Conservation (phyloP, 2,797 vertebrate species). For the Eidolon dupreanum region DNA sequence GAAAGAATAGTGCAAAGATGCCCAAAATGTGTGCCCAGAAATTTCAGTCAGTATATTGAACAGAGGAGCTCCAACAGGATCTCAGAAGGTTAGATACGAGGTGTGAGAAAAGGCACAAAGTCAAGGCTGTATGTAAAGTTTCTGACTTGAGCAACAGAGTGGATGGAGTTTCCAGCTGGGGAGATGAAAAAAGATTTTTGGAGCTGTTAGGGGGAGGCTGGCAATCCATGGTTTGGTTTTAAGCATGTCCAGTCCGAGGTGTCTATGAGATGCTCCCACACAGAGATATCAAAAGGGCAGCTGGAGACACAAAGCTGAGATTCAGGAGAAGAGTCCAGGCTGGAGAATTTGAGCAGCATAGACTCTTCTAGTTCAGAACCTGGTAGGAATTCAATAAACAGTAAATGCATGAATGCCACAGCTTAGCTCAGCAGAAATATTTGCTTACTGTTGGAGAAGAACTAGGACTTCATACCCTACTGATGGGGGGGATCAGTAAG, state of each 20-base stretch:
- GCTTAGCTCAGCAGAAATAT: neutral
- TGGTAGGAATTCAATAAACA: neutral
- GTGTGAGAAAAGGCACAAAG: neutral
- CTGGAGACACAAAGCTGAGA: accelerated
- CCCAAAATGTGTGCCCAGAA: neutral
- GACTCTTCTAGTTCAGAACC: neutral
- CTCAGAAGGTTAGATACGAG: accelerated
- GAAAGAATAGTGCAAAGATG: too few relatives aligned
- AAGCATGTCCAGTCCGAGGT: neutral
- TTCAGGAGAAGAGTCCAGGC: neutral
- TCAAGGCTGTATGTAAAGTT: neutral
- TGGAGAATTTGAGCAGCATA: accelerated
- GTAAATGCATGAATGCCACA: accelerated
- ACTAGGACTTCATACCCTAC: neutral
- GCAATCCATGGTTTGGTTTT: neutral
- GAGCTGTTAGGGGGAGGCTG: neutral
- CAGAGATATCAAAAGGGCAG: neutral
- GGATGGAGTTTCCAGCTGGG: neutral
- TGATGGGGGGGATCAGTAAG: neutral
- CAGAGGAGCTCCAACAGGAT: neutral
- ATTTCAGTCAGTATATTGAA: neutral
- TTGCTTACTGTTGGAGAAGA: neutral
- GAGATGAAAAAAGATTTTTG: neutral
- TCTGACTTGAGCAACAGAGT: neutral
- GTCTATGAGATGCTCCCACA: accelerated